A percentile compares a stretch with the other conserved stretches of the same genome.
These are phyloP conservation scores for Callitettix versicolor DNA, from an alignment of 1,140 invertebrate genomes.

Conservation along the genomic window DNA sequence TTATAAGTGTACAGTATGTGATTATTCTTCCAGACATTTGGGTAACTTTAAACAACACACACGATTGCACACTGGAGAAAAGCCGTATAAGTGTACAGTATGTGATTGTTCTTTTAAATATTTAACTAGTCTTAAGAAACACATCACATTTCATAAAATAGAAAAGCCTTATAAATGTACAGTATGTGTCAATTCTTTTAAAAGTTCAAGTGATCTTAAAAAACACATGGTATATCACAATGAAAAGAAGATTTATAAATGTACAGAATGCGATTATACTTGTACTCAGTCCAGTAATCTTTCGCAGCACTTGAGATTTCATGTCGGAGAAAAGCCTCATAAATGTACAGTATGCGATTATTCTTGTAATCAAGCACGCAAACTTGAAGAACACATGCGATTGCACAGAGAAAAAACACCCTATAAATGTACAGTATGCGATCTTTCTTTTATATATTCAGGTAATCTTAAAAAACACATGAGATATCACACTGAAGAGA, in stretches of 20 bases:
- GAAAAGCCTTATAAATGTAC: too few species aligned
- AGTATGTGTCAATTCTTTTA: too few species aligned
- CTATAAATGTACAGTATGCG: slow-evolving; percentile 1
- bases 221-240: slow-evolving; percentile 5
- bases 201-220: neutral
- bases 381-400: neutral
- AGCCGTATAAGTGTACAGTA: too few species aligned
- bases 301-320: slow-evolving; percentile 41
- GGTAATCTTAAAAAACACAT: slow-evolving; percentile 11
- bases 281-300: slow-evolving; percentile 23
- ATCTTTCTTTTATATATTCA: slow-evolving; percentile 21
- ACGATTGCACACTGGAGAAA: too few species aligned
- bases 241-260: neutral
- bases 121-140: too few species aligned
- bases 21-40: too few species aligned
- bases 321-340: slow-evolving; percentile 45
- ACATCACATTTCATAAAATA: too few species aligned
- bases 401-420: neutral
- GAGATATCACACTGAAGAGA: slow-evolving; percentile 19
- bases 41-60: too few species aligned
- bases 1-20: too few species aligned
- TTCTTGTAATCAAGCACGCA: neutral
- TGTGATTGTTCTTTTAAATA: too few species aligned
- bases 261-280: slow-evolving; percentile 14
- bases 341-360: slow-evolving; percentile 38